Percentiles rank a stretch among this genome's conserved stretches.
These are phyloP conservation scores for Gymnothorax javanicus DNA, from an alignment of 2,797 vertebrate genomes.

Conservation along the genomic window DNA sequence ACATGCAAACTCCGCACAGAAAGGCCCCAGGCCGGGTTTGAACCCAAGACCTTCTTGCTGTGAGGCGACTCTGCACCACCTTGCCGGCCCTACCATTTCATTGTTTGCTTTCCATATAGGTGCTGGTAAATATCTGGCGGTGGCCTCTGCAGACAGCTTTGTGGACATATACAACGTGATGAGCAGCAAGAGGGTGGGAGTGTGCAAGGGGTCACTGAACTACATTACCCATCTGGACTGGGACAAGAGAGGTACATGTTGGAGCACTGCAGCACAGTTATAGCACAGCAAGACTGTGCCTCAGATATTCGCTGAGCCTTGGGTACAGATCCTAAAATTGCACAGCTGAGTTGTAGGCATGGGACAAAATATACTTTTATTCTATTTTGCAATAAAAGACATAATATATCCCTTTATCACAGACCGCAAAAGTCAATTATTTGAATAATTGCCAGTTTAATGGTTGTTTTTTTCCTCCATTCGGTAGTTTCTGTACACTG, in stretches of 20 bases:
- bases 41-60: no score
- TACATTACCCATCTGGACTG: constrained; percentile 97
- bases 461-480: background rate
- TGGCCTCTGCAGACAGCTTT: constrained; percentile 94
- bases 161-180: constrained; percentile 98
- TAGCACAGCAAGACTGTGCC: background rate
- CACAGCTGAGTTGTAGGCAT: background rate
- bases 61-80: no score
- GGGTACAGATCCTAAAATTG: background rate
- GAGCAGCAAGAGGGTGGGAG: constrained; percentile 95
- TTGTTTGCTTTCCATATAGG: constrained; percentile 66
- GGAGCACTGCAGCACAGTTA: background rate
- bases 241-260: constrained; percentile 85
- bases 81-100: no score
- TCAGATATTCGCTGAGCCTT: background rate
- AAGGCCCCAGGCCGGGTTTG: no score
- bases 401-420: background rate
- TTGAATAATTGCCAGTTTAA: background rate
- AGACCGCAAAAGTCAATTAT: background rate
- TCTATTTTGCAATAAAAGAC: background rate
- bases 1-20: no score
- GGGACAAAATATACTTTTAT: background rate
- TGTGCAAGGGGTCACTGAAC: constrained; percentile 93
- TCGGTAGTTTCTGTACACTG: background rate
- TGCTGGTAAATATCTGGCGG: constrained; percentile 92